phyloP scores from a whole-genome alignment of 2,113 vertebrate genomes.

The Siniperca chuatsi region DNA sequence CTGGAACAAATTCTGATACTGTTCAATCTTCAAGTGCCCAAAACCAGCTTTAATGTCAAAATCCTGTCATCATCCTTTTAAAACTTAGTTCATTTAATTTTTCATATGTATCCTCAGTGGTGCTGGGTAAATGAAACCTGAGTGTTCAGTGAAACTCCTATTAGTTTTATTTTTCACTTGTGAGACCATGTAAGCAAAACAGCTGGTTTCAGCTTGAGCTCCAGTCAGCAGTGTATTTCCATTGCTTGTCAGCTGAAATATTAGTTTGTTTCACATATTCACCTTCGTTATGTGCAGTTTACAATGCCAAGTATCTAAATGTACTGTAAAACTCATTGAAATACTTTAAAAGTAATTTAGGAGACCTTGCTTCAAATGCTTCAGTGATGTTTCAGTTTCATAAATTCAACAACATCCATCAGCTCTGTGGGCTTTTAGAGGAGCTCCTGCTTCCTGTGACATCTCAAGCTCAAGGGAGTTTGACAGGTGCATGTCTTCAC shows the following conservation, averaged over 20 bases:
- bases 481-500: slow-evolving; percentile 44
- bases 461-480: background rate
- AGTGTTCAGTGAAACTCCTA: background rate
- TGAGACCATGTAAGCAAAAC: background rate
- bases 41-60: background rate
- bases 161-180: slow-evolving; percentile 12
- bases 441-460: background rate
- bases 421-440: background rate
- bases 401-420: background rate
- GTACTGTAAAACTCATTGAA: background rate
- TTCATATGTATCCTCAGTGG: background rate
- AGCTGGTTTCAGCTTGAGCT: background rate
- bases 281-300: background rate
- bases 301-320: background rate
- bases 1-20: background rate
- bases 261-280: background rate
- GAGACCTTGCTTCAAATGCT: background rate
- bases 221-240: background rate
- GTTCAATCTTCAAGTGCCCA: background rate
- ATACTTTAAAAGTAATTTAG: background rate
- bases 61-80: background rate
- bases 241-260: background rate
- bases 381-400: background rate
- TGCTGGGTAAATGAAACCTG: background rate
- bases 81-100: background rate